These are phyloP conservation scores for Semnopithecus entellus DNA, from an alignment of 2,113 vertebrate species.

Conservation along the genomic window DNA sequence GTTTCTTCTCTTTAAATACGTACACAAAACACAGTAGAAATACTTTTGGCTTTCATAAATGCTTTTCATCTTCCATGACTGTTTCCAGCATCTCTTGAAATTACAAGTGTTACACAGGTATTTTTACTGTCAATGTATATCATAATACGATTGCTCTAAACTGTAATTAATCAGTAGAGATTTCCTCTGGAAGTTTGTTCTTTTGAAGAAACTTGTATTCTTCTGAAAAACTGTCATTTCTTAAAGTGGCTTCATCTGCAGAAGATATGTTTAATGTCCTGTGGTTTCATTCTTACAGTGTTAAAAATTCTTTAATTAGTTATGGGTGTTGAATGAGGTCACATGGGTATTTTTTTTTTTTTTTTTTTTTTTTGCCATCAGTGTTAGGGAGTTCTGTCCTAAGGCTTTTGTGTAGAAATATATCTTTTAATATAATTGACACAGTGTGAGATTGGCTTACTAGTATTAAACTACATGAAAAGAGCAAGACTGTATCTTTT, in stretches of 20 bases:
- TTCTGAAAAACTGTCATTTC: neutral
- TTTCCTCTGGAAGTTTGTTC: neutral
- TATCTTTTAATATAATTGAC: constrained; percentile 44
- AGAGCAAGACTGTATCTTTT: constrained; percentile 59
- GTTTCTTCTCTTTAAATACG: neutral
- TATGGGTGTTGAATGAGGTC: neutral
- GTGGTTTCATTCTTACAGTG: neutral
- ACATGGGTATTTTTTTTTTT: neutral
- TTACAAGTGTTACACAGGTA: neutral
- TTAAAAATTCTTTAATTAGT: neutral
- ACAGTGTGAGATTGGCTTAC: neutral
- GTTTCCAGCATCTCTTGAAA: neutral
- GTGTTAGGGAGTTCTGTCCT: neutral
- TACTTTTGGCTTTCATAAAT: neutral
- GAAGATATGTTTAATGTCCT: neutral
- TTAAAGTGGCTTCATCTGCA: neutral
- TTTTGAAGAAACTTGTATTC: neutral
- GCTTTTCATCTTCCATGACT: neutral
- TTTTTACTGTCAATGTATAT: neutral
- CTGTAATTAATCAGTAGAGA: neutral
- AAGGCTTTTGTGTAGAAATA: neutral
- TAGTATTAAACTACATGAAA: constrained; percentile 1
- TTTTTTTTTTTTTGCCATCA: neutral
- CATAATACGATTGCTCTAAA: neutral
- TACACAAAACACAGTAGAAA: neutral